These are phyloP conservation scores for Spondyliosoma cantharus DNA, from an alignment of 2,797 vertebrate genomes.

Conservation along the genomic window DNA sequence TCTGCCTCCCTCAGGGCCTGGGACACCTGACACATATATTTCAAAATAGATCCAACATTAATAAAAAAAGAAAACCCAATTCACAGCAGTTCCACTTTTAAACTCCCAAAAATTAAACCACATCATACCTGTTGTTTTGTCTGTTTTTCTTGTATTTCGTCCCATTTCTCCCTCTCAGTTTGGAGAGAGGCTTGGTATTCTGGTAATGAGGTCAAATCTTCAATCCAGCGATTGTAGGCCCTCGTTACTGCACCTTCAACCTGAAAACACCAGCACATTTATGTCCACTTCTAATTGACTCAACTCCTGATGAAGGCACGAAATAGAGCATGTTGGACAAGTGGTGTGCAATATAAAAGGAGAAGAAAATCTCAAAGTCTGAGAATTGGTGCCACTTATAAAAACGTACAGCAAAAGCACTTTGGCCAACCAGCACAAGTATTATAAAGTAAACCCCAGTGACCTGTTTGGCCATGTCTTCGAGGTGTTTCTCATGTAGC, in stretches of 20 bases:
- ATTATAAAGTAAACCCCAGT: neutral
- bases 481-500: slow-evolving; percentile 83
- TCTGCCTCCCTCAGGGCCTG: slow-evolving; percentile 82
- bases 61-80: neutral
- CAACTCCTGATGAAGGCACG: neutral
- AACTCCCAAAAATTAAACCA: neutral
- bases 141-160: slow-evolving; percentile 79
- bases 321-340: neutral
- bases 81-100: slow-evolving; percentile 10
- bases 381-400: neutral
- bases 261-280: slow-evolving; percentile 72
- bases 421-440: neutral
- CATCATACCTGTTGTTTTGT: slow-evolving; percentile 82
- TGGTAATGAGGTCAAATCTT: slow-evolving; percentile 88
- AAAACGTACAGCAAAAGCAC: neutral
- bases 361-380: neutral
- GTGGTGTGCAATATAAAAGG: neutral
- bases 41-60: neutral
- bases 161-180: slow-evolving; percentile 87
- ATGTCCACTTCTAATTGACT: neutral
- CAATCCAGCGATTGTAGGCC: slow-evolving; percentile 88
- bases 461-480: slow-evolving; percentile 85
- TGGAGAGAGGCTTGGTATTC: slow-evolving; percentile 89
- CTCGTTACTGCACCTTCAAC: slow-evolving; percentile 90
- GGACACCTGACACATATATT: slow-evolving; percentile 71